Evolutionary conservation across 2,888 invertebrate genomes (phyloP).

Genomic region (Melangyna quadrimaculata): DNA sequence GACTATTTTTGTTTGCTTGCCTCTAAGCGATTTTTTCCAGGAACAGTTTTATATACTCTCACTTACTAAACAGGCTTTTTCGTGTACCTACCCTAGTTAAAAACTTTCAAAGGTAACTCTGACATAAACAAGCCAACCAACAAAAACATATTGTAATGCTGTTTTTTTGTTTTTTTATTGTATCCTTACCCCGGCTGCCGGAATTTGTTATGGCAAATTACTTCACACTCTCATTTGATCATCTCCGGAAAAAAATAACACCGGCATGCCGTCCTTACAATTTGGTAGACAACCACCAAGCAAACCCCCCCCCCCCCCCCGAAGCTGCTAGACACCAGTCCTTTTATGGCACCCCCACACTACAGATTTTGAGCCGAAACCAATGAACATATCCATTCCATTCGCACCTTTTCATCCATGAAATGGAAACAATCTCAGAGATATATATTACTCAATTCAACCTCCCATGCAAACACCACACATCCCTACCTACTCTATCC

Average conservation of each 20-base stretch:
- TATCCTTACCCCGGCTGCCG: conserved; percentile 23
- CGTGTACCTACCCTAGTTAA: not conserved
- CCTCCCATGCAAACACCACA: not conserved
- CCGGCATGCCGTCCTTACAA: conserved; percentile 55
- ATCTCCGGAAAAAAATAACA: conserved; percentile 42
- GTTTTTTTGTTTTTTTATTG: conserved; percentile 25
- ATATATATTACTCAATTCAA: conserved; percentile 23
- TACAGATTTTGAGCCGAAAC: conserved; percentile 51
- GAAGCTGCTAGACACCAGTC: not conserved
- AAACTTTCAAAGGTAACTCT: not conserved
- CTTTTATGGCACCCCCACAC: not conserved
- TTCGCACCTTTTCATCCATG: conserved; percentile 71
- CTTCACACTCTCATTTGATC: conserved; percentile 66
- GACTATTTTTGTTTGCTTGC: too few relatives aligned
- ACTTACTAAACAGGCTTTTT: too few relatives aligned
- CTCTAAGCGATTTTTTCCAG: too few relatives aligned
- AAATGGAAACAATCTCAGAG: conserved; percentile 68
- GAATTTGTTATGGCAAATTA: conserved; percentile 71
- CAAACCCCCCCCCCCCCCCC: not conserved
- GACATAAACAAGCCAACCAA: not conserved
- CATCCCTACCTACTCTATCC: not conserved
- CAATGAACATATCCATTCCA: conserved; percentile 70
- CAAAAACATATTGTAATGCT: conserved; percentile 57
- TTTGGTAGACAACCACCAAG: conserved; percentile 25
- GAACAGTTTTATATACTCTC: too few relatives aligned